Base-by-base conservation (phyloP, 2,113 vertebrate genomes). In the Zosterops borbonicus region DNA sequence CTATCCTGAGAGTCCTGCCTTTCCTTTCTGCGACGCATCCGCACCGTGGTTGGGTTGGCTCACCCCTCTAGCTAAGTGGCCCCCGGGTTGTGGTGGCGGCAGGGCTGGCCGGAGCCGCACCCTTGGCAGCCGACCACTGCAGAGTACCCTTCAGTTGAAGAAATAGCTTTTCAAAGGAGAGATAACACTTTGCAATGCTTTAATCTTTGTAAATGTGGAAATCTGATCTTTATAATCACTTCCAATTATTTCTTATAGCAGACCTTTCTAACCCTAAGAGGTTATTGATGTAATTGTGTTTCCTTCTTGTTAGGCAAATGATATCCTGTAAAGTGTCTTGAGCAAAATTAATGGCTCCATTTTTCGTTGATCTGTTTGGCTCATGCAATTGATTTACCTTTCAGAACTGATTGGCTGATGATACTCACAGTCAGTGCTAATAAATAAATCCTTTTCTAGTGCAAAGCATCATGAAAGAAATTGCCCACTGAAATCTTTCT, bases 261-360 rank as follows among this genome's bases (percentile, higher is more conserved):
- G 84, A 65, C 69, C 69, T 87, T 74, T 52, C 80, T 87, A 81
- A 91, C 77, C 67, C 49, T 42, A 59, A 70, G 73, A 93, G 71
- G 39, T 84, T 80, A 92, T 83, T 88, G 55, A 69, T 68, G 84
- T 84, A 47, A 73, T 60, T 10, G 58, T 87, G 27, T 83, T 93
- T 83, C 70, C 33, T 79, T 47, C 94, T 92, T 87, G 83, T 95
- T 95, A 96, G 73, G 94, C 85, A 94, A 95, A 97, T 49, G 47
- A 87, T 87, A 93, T 50, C 16, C 78, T 88, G 49, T 49, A 75
- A 87, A 74, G 46, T 77, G 91, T 70, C 80, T 91, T 83, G 39
- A 50, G 74, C 29, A 70, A 96, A 96, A 96, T 94, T 71, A 95
- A 81, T 71, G 71, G 21, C 37, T 81, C 62, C 83, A 64, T 95